These are phyloP conservation scores for Epicampocera succincta DNA, from an alignment of 2,888 invertebrate genomes.

Conservation along the genomic window DNA sequence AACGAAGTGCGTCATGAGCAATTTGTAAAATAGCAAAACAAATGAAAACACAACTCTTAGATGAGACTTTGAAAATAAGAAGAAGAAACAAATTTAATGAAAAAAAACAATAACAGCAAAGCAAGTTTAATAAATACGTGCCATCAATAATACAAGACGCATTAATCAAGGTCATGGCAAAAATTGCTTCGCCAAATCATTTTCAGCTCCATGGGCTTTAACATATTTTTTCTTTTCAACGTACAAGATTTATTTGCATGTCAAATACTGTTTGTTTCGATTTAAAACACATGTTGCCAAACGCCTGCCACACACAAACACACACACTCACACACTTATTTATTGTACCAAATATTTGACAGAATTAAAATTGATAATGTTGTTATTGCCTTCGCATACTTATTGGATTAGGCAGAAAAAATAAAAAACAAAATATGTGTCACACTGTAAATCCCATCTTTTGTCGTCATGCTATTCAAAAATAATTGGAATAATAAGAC, in stretches of 20 bases:
- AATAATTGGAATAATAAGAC: too few relatives aligned
- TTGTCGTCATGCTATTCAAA: too few relatives aligned
- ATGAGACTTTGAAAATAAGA: not conserved
- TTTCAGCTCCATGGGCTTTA: not conserved
- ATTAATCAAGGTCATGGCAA: constrained; percentile 36
- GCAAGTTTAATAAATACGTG: not conserved
- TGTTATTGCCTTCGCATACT: not conserved
- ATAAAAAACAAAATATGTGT: too few relatives aligned
- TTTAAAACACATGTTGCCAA: constrained; percentile 17
- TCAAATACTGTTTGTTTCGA: constrained; percentile 1
- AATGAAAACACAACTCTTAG: not conserved
- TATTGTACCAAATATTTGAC: not conserved
- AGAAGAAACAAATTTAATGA: not conserved
- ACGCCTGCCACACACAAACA: not conserved
- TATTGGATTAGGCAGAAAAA: too few relatives aligned
- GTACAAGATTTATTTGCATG: constrained; percentile 9
- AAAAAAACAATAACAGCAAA: too few relatives aligned
- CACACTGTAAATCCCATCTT: too few relatives aligned
- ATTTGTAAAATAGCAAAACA: not conserved
- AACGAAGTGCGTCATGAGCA: too few relatives aligned
- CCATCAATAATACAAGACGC: constrained; percentile 21
- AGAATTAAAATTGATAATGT: constrained; percentile 1
- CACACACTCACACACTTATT: too few relatives aligned
- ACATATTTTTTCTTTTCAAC: constrained; percentile 2
- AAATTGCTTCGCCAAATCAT: not conserved